Base-by-base conservation (phyloP, 2,113 vertebrate species). In the Pteronura brasiliensis region DNA sequence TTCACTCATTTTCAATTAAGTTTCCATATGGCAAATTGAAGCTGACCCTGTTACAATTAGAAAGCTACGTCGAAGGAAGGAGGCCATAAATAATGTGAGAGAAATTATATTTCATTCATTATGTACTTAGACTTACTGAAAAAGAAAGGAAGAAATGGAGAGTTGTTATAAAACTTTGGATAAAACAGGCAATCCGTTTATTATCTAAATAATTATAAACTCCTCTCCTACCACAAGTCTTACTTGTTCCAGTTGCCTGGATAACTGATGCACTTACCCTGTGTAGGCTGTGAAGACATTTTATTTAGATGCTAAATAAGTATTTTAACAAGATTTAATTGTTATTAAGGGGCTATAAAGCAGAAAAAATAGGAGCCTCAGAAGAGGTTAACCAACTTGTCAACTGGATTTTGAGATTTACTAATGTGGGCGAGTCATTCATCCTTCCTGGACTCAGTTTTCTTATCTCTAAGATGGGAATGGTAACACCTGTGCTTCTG, bases 1-100 rank as follows among this genome's bases (percentile, higher is more conserved):
- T 74, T 80, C 34, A 92, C 39, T 96, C 74, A 76, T 97, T 94
- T 98, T 94, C 74, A 96, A 94, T 92, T 96, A 95, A 69, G 13
- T 90, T 94, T 96, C 74, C 52, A 49, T 94, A 57, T 95, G 59
- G 76, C 20, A 95, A 97, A 94, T 94, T 88, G 69, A 80, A 98
- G 17, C 69, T 90, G 76, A 95, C 85, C 55, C n/a, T 59, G 3
- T 92, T 94, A 97, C n/a, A 94, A 94, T 88, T 80, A 95, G 84
- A 94, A 96, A 94, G 83, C 34, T 94, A 72, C 7, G 29, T 0
- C 2, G n/a, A 96, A 90, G 49, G 61, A 90, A 89, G 49, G 10
- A 77, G 12, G 44, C 20, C 47, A 90, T 79, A 88, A 86, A 59
- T 67, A 89, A 42, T 63, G 47, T 61, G 61, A 69, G 6, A 95